Conservation (phyloP, 2,888 invertebrate species). For the Venustoraphidia nigricollis region DNA sequence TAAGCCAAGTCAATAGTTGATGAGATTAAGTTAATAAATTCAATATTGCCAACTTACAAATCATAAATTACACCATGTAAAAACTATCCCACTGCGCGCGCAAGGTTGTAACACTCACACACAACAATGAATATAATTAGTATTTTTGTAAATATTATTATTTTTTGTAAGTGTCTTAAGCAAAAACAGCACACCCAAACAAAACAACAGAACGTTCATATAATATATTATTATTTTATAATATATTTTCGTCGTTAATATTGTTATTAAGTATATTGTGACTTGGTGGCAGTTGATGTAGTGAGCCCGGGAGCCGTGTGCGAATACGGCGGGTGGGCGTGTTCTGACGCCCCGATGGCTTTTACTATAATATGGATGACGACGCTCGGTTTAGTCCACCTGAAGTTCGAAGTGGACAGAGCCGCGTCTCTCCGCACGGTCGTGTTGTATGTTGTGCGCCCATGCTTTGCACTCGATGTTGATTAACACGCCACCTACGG, state of each 20-base stretch:
- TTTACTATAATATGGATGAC: constrained; percentile 8
- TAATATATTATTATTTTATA: neutral
- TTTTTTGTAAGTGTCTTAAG: no score
- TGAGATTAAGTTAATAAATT: no score
- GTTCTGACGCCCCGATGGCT: constrained; percentile 6
- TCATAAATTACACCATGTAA: no score
- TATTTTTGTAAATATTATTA: no score
- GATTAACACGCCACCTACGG: constrained; percentile 65
- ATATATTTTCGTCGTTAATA: neutral
- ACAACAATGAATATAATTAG: no score
- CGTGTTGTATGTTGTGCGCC: constrained; percentile 78
- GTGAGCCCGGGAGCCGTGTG: constrained; percentile 1
- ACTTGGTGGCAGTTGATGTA: constrained; percentile 3
- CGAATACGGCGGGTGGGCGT: constrained; percentile 2
- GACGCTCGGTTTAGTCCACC: constrained; percentile 54
- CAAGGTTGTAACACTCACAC: no score
- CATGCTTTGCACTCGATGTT: constrained; percentile 90
- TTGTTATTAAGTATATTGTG: constrained; percentile 1
- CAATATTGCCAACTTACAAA: no score
- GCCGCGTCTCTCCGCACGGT: constrained; percentile 78
- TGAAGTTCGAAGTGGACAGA: constrained; percentile 90
- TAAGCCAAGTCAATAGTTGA: no score
- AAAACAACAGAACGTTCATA: no score
- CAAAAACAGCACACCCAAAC: no score
- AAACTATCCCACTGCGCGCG: no score